Percentiles rank a stretch among this genome's conserved stretches.
phyloP scores from a whole-genome alignment of 1,140 invertebrate genomes.

The Zaprionus camerounensis region DNA sequence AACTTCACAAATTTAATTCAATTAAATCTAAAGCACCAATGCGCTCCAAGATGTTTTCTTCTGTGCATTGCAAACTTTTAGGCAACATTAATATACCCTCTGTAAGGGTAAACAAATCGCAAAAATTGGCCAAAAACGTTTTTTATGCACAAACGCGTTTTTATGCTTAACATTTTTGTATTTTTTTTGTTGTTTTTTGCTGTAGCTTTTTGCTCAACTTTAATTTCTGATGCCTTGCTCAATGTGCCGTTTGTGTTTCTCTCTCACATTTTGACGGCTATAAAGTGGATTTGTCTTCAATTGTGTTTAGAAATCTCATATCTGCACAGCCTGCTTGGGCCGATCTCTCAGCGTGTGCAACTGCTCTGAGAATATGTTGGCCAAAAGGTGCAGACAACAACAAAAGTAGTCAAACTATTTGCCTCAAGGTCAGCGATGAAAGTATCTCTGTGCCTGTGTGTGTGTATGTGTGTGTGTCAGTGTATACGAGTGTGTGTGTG shows the following conservation, averaged over 20 bases:
- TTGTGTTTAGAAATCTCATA: conserved; percentile 62
- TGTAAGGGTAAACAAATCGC: conserved; percentile 29
- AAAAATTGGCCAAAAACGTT: conserved; percentile 75
- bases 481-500: conserved; percentile 29
- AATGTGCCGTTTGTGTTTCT: conserved; percentile 50
- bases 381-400: conserved; percentile 48
- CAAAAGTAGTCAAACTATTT: conserved; percentile 37
- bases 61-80: neutral
- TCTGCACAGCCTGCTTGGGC: conserved; percentile 18
- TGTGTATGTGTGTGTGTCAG: conserved; percentile 19
- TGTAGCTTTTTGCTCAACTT: conserved; percentile 48
- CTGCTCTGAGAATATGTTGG: conserved; percentile 57
- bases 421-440: conserved; percentile 82
- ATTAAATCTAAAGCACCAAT: no score
- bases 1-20: no score
- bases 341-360: conserved; percentile 30
- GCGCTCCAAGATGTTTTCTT: neutral
- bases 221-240: conserved; percentile 69
- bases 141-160: conserved; percentile 77
- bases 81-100: neutral
- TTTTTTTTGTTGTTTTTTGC: conserved; percentile 14
- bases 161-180: conserved; percentile 75
- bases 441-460: conserved; percentile 45
- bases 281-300: conserved; percentile 79
- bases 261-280: conserved; percentile 48